These are phyloP conservation scores for Mechanitis mazaeus DNA, from an alignment of 2,888 invertebrate species.

Conservation along the genomic window DNA sequence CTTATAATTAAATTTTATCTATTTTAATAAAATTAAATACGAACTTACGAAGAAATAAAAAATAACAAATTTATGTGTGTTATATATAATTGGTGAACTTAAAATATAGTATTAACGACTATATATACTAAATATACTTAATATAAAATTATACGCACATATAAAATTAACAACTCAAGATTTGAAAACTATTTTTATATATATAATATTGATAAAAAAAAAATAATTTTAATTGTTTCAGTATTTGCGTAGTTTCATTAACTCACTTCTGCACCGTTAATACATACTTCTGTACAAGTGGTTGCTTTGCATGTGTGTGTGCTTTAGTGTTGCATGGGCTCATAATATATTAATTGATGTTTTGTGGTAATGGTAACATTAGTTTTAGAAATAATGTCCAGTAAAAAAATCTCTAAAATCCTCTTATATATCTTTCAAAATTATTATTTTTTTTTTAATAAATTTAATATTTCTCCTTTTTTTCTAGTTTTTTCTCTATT, in stretches of 20 bases:
- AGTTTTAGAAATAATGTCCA: neutral
- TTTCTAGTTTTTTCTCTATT: too few species aligned
- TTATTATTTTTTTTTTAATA: neutral
- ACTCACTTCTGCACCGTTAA: constrained; percentile 8
- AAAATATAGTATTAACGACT: too few species aligned
- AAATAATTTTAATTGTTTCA: neutral
- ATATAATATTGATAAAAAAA: neutral
- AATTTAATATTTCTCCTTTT: too few species aligned
- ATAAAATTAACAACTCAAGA: neutral
- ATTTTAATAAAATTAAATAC: too few species aligned
- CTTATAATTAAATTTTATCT: too few species aligned
- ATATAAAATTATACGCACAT: too few species aligned
- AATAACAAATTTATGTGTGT: too few species aligned
- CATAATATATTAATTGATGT: neutral
- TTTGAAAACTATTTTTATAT: neutral
- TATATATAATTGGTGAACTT: too few species aligned
- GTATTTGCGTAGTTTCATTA: constrained; percentile 6
- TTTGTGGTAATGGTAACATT: constrained; percentile 3
- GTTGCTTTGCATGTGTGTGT: constrained; percentile 6
- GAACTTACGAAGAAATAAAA: too few species aligned
- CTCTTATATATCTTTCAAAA: neutral
- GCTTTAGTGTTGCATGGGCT: neutral
- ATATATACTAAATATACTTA: too few species aligned
- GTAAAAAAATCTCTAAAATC: too few species aligned
- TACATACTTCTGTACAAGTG: constrained; percentile 1